Conservation (phyloP, 2,888 invertebrate species). For the Sarcophaga caerulescens region DNA sequence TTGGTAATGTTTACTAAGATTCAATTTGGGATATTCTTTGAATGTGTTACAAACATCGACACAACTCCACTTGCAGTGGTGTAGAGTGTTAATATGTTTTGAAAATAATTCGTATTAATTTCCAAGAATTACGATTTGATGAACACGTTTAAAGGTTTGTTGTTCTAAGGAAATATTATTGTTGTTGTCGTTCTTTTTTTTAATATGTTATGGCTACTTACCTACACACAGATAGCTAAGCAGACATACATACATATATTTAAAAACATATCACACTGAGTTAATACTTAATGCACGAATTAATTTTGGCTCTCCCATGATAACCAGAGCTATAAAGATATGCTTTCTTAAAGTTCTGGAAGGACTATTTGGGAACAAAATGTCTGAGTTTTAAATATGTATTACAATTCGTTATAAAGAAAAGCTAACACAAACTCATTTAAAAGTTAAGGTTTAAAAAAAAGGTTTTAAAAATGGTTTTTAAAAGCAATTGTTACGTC, state of each 20-base stretch:
- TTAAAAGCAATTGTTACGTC: too few species aligned
- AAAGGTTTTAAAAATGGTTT: too few species aligned
- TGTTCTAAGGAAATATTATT: constrained; percentile 68
- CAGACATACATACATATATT: background rate
- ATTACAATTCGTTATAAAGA: too few species aligned
- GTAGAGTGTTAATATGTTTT: constrained; percentile 22
- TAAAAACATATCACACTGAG: background rate
- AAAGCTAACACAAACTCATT: too few species aligned
- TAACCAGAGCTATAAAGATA: background rate
- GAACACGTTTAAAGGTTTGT: constrained; percentile 65
- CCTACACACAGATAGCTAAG: background rate
- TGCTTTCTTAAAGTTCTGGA: constrained; percentile 2
- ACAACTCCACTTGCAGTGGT: too few species aligned
- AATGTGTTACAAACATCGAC: too few species aligned
- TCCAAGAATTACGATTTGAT: constrained; percentile 75
- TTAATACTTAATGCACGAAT: background rate
- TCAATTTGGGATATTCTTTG: too few species aligned
- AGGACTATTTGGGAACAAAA: background rate
- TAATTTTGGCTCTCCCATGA: background rate
- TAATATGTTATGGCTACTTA: constrained; percentile 57
- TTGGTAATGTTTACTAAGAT: too few species aligned
- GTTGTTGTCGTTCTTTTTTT: constrained; percentile 44
- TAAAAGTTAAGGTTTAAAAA: too few species aligned
- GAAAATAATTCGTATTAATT: constrained; percentile 75
- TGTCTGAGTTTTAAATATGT: too few species aligned